These are phyloP conservation scores for Limnephilus auricula DNA, from an alignment of 2,888 invertebrate species.

Conservation along the genomic window DNA sequence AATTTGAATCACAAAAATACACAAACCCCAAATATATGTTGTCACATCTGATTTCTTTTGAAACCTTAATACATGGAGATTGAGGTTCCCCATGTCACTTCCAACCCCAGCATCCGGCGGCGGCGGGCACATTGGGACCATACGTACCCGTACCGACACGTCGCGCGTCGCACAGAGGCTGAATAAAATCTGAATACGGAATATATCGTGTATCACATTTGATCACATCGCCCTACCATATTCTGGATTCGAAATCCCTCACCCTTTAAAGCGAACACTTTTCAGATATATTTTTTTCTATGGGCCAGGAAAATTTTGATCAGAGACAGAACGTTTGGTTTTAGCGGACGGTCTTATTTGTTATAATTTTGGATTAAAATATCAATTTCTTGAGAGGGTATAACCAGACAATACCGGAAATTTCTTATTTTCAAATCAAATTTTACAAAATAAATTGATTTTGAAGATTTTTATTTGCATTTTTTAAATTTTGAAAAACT, in stretches of 20 bases:
- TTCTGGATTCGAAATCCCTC: background rate
- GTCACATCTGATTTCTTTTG: constrained; percentile 12
- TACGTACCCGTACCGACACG: background rate
- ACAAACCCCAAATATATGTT: background rate
- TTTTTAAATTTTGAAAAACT: too few relatives aligned
- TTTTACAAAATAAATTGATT: too few relatives aligned
- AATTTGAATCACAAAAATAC: constrained; percentile 2
- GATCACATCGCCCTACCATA: background rate
- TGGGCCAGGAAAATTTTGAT: background rate
- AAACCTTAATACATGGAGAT: background rate
- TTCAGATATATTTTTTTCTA: background rate
- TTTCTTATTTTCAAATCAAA: too few relatives aligned
- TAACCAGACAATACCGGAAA: too few relatives aligned
- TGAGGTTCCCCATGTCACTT: background rate
- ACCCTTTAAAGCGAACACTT: background rate
- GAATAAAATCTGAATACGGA: constrained; percentile 17
- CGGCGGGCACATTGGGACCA: background rate
- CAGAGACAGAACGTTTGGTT: background rate
- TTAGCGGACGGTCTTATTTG: background rate
- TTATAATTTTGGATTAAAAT: background rate
- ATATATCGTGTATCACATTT: constrained; percentile 20
- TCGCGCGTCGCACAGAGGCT: background rate
- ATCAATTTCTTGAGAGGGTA: too few relatives aligned
- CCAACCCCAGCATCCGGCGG: background rate
- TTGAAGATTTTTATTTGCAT: too few relatives aligned